Evolutionary conservation across 2,113 vertebrate genomes (phyloP), one percentile per base, ranked within the genome.

Genomic region (Crocuta crocuta): DNA sequence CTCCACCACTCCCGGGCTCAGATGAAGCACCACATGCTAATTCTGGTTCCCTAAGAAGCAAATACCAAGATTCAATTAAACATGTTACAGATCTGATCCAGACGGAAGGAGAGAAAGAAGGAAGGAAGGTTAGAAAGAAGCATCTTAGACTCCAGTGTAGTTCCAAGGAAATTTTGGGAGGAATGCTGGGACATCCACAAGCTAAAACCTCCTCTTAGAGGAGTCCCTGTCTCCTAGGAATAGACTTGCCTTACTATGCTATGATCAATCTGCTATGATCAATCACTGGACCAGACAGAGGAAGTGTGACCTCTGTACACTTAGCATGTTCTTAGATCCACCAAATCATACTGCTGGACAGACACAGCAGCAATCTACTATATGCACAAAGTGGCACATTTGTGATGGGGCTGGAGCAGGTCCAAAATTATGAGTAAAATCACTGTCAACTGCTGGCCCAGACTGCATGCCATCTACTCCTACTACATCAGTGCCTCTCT

Each of bases 401-500:
- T 84, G 17, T 28, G 33, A 66, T 65, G 43, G 13, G 17, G 35
- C 17, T 83, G 35, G 11, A 68, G 24, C 33, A 61, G 11, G 9
- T 84, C 19, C 70, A 84, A 76, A 89, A 84, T 48, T 83, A 50
- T 93, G 50, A 93, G 48, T 83, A 96, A 89, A 89, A 78, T 73
- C 65, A 53, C 23, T 33, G 28, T 48, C n/a, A 83, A 74, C 16
- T 89, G 35, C 45, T 45, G 10, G 24, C 35, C 39, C 28, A 83
- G 71, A 61, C 23, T 93, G 7, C 35, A 35, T 48, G 48, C 45
- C 31, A 70, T n/a, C 84, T 65, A 73, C 5, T 89, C 58, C 35
- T 80, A 50, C 73, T 4, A 17, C 13, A 87, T 43, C n/a, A 86
- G 7, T n/a, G 21, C 4, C 50, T 91, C n/a, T 39, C 73, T 71